Conservation (phyloP, 2,888 invertebrate species). For the Drosophila prolongata region DNA sequence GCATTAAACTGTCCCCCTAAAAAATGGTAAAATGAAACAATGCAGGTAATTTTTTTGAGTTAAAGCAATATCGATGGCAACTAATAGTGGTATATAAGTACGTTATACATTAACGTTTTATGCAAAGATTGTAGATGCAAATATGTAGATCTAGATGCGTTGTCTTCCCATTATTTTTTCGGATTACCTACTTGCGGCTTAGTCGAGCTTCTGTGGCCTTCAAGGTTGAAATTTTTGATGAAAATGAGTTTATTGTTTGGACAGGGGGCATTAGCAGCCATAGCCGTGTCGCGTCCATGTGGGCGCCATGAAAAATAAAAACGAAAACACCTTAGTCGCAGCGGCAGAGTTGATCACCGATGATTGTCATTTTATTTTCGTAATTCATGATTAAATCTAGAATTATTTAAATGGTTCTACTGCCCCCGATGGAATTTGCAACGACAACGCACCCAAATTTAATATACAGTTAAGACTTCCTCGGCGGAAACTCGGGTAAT, state of each 20-base stretch:
- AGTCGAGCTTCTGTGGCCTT: slow-evolving; percentile 54
- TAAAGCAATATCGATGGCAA: no score
- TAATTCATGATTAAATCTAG: slow-evolving; percentile 74
- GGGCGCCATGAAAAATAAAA: slow-evolving; percentile 59
- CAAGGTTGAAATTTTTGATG: slow-evolving; percentile 70
- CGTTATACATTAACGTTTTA: no score
- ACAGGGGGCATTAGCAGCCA: slow-evolving; percentile 63
- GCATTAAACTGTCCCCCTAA: no score
- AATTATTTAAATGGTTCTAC: slow-evolving; percentile 36
- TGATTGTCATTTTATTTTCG: slow-evolving; percentile 74
- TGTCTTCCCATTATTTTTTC: slow-evolving; percentile 30
- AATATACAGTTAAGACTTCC: not conserved
- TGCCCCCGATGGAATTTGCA: slow-evolving; percentile 31
- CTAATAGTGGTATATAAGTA: no score
- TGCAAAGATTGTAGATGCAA: not conserved
- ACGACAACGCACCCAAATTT: slow-evolving; percentile 13
- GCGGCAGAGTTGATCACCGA: slow-evolving; percentile 40
- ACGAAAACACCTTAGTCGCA: slow-evolving; percentile 51
- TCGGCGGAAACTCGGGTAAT: not conserved
- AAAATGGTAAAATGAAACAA: no score
- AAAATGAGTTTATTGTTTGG: slow-evolving; percentile 77
- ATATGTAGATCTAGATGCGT: slow-evolving; percentile 12
- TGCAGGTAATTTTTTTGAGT: no score
- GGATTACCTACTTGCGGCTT: slow-evolving; percentile 27
- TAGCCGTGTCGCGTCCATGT: slow-evolving; percentile 54